These are phyloP conservation scores for Lepidurus couesii DNA, from an alignment of 1,140 invertebrate genomes.

Conservation along the genomic window DNA sequence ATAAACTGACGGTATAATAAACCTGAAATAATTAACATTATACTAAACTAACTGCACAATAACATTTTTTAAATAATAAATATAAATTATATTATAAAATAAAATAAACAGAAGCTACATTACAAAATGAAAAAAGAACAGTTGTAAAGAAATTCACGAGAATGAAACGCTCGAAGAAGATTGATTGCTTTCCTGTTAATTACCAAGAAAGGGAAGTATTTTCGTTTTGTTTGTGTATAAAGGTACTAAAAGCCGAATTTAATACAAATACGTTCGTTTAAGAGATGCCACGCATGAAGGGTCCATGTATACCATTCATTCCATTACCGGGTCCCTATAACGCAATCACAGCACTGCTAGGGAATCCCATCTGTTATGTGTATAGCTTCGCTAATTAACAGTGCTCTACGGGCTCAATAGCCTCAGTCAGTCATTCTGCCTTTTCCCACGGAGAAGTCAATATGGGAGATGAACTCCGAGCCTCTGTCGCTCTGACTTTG, in stretches of 20 bases:
- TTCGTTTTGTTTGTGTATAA: not conserved
- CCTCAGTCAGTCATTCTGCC: not conserved
- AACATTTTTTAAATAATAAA: too few relatives aligned
- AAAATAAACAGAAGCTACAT: too few relatives aligned
- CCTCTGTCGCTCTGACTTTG: not conserved
- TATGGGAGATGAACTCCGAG: not conserved
- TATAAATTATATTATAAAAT: too few relatives aligned
- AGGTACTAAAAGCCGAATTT: not conserved
- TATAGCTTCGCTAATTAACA: conserved; percentile 19
- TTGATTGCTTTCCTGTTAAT: too few relatives aligned
- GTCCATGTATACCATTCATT: not conserved
- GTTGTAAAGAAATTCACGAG: too few relatives aligned
- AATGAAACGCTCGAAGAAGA: too few relatives aligned
- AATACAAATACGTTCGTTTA: not conserved
- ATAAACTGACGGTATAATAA: too few relatives aligned
- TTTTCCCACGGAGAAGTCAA: not conserved
- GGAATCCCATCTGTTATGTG: not conserved
- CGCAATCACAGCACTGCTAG: not conserved
- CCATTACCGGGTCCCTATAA: not conserved
- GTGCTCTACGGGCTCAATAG: not conserved
- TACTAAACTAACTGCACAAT: too few relatives aligned
- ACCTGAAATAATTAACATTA: too few relatives aligned
- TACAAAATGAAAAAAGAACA: too few relatives aligned
- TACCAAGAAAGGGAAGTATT: not conserved
- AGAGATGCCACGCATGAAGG: not conserved